phyloP scores from a whole-genome alignment of 2,797 vertebrate species.

The Pagetopsis macropterus region DNA sequence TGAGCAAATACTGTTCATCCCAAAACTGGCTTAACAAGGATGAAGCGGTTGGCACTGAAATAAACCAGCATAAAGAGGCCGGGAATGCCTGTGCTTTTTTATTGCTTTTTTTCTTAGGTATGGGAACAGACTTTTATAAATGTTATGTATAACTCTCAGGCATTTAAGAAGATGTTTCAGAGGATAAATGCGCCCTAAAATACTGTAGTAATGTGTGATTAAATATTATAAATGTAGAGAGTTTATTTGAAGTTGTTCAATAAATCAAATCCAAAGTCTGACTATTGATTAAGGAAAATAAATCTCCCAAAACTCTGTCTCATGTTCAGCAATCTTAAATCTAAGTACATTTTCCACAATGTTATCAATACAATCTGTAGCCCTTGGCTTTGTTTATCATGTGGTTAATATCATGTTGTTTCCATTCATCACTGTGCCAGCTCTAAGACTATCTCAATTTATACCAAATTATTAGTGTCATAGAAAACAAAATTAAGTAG shows the following conservation, averaged over 20 bases:
- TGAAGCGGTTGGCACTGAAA: constrained; percentile 22
- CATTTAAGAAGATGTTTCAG: neutral
- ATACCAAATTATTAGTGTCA: neutral
- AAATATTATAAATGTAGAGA: neutral
- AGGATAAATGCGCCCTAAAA: neutral
- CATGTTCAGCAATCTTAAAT: neutral
- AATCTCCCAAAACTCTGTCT: neutral
- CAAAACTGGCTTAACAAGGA: constrained; percentile 35
- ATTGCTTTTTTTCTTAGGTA: constrained; percentile 6
- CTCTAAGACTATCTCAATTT: neutral
- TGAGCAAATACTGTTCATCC: constrained; percentile 59
- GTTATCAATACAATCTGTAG: neutral
- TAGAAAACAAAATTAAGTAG: neutral
- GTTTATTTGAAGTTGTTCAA: neutral
- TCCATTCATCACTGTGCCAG: neutral
- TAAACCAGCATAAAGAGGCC: constrained; percentile 12
- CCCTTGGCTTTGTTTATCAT: neutral
- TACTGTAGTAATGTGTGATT: neutral
- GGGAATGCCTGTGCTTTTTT: constrained; percentile 9
- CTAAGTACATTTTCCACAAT: neutral
- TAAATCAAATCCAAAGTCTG: neutral
- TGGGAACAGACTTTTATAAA: neutral
- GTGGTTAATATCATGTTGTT: neutral
- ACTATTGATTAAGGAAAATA: neutral
- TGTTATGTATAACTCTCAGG: neutral